A percentile compares a stretch with the other conserved stretches of the same genome.
Evolutionary conservation across 2,113 vertebrate species (phyloP).

Genomic region (Sialia sialis): DNA sequence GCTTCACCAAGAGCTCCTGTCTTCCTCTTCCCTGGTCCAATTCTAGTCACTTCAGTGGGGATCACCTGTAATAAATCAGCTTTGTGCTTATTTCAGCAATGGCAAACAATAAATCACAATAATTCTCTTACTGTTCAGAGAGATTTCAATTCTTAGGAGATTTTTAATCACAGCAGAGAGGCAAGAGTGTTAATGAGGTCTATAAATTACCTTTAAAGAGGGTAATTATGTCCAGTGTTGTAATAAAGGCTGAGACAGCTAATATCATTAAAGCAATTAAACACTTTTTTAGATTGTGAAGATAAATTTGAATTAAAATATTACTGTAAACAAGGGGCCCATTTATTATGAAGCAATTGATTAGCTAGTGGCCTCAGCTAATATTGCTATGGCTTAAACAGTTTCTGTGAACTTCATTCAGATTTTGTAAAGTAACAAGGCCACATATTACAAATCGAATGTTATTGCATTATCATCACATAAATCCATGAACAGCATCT

Average conservation of each 20-base stretch:
- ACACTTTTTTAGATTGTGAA: slow-evolving; percentile 73
- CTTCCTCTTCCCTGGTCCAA: slow-evolving; percentile 14
- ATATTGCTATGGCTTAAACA: not conserved
- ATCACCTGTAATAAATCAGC: slow-evolving; percentile 62
- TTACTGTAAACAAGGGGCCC: slow-evolving; percentile 52
- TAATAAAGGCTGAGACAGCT: slow-evolving; percentile 67
- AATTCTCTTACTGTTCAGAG: slow-evolving; percentile 68
- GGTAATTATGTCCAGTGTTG: slow-evolving; percentile 72
- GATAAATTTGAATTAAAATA: slow-evolving; percentile 74
- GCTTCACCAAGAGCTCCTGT: slow-evolving; percentile 18
- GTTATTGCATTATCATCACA: not conserved
- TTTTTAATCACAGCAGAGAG: slow-evolving; percentile 73
- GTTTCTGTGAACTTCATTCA: not conserved
- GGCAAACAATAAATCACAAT: slow-evolving; percentile 67
- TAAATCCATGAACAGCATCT: not conserved
- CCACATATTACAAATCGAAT: not conserved
- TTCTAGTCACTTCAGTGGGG: slow-evolving; percentile 61
- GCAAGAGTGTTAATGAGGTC: slow-evolving; percentile 81
- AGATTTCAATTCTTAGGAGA: slow-evolving; percentile 74
- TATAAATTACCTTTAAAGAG: slow-evolving; percentile 79
- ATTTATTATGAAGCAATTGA: slow-evolving; percentile 23
- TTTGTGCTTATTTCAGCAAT: slow-evolving; percentile 42
- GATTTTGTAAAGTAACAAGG: not conserved
- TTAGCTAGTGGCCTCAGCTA: not conserved
- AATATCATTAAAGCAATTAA: slow-evolving; percentile 78